Conservation (phyloP, 2,888 invertebrate genomes). For the Epirrhoe alternata region DNA sequence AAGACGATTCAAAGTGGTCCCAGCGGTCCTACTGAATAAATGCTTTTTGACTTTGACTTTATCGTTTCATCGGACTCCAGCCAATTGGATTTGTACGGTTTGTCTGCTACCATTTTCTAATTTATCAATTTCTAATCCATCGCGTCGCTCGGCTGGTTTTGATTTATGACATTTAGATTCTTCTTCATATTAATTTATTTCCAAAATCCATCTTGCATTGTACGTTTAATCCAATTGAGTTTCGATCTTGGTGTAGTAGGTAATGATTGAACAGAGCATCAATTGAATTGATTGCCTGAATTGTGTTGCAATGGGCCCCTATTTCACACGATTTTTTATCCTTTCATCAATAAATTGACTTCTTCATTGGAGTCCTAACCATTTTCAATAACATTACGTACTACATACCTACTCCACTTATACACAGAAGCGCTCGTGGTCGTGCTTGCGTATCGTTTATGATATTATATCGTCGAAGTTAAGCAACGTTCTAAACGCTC, state of each 20-base stretch:
- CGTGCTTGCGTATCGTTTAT: no score
- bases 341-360: constrained; percentile 5
- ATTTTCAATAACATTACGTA: not conserved
- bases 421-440: no score
- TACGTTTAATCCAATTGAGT: constrained; percentile 24
- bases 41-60: no score
- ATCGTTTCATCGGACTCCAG: not conserved
- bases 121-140: constrained; percentile 23
- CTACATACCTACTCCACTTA: no score
- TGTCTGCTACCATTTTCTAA: not conserved
- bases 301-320: constrained; percentile 31
- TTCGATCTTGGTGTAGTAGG: constrained; percentile 16
- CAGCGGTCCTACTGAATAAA: no score
- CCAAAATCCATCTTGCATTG: constrained; percentile 22
- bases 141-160: constrained; percentile 8
- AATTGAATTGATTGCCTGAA: constrained; percentile 31
- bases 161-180: constrained; percentile 23
- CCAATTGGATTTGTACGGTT: not conserved
- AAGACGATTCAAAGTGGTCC: no score
- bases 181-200: constrained; percentile 24
- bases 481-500: no score
- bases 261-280: constrained; percentile 19
- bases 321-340: constrained; percentile 12
- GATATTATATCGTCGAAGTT: no score
- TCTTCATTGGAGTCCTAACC: not conserved